Base-by-base conservation (phyloP, 2,797 vertebrate species). In the Cercopithecus hamlyni region DNA sequence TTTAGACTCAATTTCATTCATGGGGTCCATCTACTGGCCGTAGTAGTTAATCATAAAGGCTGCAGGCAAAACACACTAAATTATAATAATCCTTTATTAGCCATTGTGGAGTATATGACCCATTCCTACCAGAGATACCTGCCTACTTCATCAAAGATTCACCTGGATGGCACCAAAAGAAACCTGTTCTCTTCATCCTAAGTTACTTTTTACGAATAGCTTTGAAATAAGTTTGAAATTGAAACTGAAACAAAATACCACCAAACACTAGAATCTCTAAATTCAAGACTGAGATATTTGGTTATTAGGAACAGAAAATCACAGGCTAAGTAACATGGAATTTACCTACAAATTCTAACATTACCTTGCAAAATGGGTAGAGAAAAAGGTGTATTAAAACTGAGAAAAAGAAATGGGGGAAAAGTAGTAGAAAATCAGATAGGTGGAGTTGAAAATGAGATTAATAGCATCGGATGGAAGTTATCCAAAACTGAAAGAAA, bases 201-300 rank as follows among this genome's bases (percentile, higher is more conserved):
- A 91, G 27, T 57, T 43, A 61, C 57, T 72, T 48, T 39, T 58
- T 39, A 92, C 13, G 43, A 64, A 73, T 12, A 90, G 11, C 45
- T 93, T 64, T 79, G 39, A 96, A 92, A 58, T 57, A 64, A 57
- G 26, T 61, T 91, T 57, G 82, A 93, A 82, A 86, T 13, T 50
- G 52, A 94, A 93, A 72, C 4, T 50, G 39, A 93, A 88, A 93
- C 27, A 91, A 95, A 95, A 92, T 20, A 76, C 24, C 39, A 75
- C 14, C 39, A 96, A 87, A 92, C 55, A 83, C 24, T 52, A 91
- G 10, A 1, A 39, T 61, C 15, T 73, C 43, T 45, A 58, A 43
- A 88, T 30, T 83, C 13, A 61, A 75, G 22, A 20, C 24, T 26
- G 43, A 94, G 43, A 95, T 33, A 77, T 50, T 45, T 58, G 55